Conservation (phyloP, 2,888 invertebrate species). For the Macropis europaea region DNA sequence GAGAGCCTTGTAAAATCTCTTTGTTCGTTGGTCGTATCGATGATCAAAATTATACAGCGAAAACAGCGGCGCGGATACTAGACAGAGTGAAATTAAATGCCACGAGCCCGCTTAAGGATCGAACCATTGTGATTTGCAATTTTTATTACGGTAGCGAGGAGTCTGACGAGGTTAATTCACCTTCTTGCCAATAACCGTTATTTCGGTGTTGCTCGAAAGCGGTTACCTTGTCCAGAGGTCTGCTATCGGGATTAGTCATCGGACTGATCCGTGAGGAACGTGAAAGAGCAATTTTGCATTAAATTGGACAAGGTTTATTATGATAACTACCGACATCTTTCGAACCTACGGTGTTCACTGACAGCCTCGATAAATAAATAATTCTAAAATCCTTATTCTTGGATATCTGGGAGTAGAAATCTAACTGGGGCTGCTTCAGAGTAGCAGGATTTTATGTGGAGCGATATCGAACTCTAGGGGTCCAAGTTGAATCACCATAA, state of each 20-base stretch:
- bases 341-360: too few relatives aligned
- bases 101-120: conserved; percentile 41
- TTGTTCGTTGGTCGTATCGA: conserved; percentile 26
- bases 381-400: too few relatives aligned
- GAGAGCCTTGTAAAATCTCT: conserved; percentile 10
- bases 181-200: conserved; percentile 55
- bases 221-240: conserved; percentile 40
- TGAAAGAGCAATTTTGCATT: not conserved
- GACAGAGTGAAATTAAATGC: conserved; percentile 52
- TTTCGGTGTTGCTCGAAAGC: conserved; percentile 45
- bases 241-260: conserved; percentile 39
- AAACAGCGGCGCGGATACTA: conserved; percentile 19
- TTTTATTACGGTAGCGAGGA: conserved; percentile 52
- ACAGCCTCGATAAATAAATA: too few relatives aligned
- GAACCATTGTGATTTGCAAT: conserved; percentile 56
- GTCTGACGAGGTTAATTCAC: conserved; percentile 41
- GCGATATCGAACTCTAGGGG: too few relatives aligned
- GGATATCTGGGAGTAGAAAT: too few relatives aligned
- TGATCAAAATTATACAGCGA: conserved; percentile 50
- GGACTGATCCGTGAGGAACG: conserved; percentile 23
- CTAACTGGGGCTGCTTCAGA: too few relatives aligned
- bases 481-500: too few relatives aligned
- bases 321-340: too few relatives aligned
- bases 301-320: too few relatives aligned
- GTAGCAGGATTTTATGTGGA: too few relatives aligned